Evolutionary conservation across 2,888 invertebrate genomes (phyloP).

Genomic region (Trachelus troglodyta): DNA sequence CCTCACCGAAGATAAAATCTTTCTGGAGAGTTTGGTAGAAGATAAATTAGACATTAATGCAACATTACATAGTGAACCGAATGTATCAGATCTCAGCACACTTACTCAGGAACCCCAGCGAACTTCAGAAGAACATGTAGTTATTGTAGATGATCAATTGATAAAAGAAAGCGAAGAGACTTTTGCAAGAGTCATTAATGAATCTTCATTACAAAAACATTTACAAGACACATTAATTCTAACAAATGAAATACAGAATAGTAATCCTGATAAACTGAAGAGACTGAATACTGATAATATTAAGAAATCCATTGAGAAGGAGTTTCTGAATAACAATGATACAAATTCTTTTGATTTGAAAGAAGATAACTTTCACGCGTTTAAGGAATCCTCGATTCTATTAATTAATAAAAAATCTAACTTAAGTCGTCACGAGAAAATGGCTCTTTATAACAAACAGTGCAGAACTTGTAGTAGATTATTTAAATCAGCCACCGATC

Average conservation of each 20-base stretch:
- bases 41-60: slow-evolving; percentile 15
- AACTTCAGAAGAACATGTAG: neutral
- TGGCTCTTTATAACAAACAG: slow-evolving; percentile 19
- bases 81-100: slow-evolving; percentile 6
- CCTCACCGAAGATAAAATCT: slow-evolving; percentile 12
- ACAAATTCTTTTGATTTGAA: neutral
- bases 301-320: neutral
- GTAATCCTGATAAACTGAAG: neutral
- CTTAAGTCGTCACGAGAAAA: slow-evolving; percentile 19
- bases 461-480: slow-evolving; percentile 22
- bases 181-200: neutral
- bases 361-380: slow-evolving; percentile 4
- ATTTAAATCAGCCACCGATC: slow-evolving; percentile 22
- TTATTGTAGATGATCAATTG: neutral
- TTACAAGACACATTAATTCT: neutral
- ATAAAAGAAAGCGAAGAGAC: neutral
- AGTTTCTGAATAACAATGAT: neutral
- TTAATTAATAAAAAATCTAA: slow-evolving; percentile 1
- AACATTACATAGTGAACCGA: slow-evolving; percentile 5
- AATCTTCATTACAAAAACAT: neutral
- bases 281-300: neutral
- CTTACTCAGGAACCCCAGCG: neutral
- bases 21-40: slow-evolving; percentile 16
- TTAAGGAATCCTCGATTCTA: neutral
- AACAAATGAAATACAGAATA: neutral